Evolutionary conservation across 2,888 invertebrate genomes (phyloP).

Genomic region (Ochlodes sylvanus): DNA sequence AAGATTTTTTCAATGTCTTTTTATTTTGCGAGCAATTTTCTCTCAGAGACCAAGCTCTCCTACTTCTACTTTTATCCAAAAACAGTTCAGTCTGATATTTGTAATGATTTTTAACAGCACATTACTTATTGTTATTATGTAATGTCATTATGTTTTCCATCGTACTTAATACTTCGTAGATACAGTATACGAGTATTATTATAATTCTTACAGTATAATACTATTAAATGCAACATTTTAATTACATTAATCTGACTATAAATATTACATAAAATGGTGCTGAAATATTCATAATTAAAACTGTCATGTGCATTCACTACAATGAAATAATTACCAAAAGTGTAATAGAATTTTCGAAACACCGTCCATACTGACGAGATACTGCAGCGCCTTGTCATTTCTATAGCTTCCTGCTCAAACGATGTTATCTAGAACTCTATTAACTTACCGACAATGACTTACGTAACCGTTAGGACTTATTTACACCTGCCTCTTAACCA

Average conservation of each 20-base stretch:
- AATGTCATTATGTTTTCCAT: too few species aligned
- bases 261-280: background rate
- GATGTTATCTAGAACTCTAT: slow-evolving; percentile 37
- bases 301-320: background rate
- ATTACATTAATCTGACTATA: background rate
- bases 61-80: too few species aligned
- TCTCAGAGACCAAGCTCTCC: too few species aligned
- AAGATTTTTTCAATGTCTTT: too few species aligned
- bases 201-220: too few species aligned
- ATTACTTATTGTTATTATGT: too few species aligned
- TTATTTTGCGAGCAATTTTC: too few species aligned
- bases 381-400: slow-evolving; percentile 27
- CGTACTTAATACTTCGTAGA: too few species aligned
- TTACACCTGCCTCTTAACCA: slow-evolving; percentile 24
- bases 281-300: background rate
- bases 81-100: too few species aligned
- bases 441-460: slow-evolving; percentile 37
- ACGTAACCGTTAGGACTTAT: slow-evolving; percentile 29
- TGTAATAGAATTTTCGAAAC: slow-evolving; percentile 35
- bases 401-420: slow-evolving; percentile 32
- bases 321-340: slow-evolving; percentile 19
- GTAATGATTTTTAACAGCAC: too few species aligned
- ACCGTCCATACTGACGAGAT: slow-evolving; percentile 11
- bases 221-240: background rate
- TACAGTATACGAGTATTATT: too few species aligned